A percentile compares a stretch with the other conserved stretches of the same genome.
phyloP scores from a whole-genome alignment of 2,797 vertebrate genomes.

The Australoheros facetus region DNA sequence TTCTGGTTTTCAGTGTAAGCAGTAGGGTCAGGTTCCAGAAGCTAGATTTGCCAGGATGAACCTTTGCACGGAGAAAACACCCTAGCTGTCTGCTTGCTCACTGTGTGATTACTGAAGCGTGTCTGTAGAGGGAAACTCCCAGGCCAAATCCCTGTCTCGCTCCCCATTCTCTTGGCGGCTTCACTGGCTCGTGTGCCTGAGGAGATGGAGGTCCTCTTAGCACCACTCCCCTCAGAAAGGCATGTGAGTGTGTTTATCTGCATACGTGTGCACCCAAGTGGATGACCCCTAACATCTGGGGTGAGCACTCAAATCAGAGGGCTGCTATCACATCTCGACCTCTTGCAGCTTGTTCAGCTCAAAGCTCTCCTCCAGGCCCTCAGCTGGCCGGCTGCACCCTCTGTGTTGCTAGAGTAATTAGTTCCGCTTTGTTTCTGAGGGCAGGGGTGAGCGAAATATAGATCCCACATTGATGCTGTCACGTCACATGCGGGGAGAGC shows the following conservation, averaged over 20 bases:
- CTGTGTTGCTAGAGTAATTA: slow-evolving; percentile 52
- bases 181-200: slow-evolving; percentile 36
- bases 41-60: slow-evolving; percentile 24
- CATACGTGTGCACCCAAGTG: slow-evolving; percentile 6
- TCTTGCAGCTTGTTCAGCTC: slow-evolving; percentile 14
- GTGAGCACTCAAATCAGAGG: slow-evolving; percentile 8
- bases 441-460: slow-evolving; percentile 54
- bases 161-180: slow-evolving; percentile 23
- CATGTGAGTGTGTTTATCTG: neutral
- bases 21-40: slow-evolving; percentile 12
- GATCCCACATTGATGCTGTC: slow-evolving; percentile 66
- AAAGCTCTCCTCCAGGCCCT: slow-evolving; percentile 31
- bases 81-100: slow-evolving; percentile 43
- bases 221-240: neutral
- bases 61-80: slow-evolving; percentile 33
- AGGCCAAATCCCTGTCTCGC: neutral
- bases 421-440: slow-evolving; percentile 53
- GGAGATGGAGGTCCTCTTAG: slow-evolving; percentile 20
- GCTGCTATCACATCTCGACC: slow-evolving; percentile 20
- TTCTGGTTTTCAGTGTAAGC: slow-evolving; percentile 19
- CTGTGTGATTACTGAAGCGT: slow-evolving; percentile 58
- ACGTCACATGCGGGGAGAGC: slow-evolving; percentile 33
- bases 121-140: slow-evolving; percentile 45
- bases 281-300: slow-evolving; percentile 36
- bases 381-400: slow-evolving; percentile 46